Base-by-base conservation (phyloP, 2,888 invertebrate species). In the Boloria selene region DNA sequence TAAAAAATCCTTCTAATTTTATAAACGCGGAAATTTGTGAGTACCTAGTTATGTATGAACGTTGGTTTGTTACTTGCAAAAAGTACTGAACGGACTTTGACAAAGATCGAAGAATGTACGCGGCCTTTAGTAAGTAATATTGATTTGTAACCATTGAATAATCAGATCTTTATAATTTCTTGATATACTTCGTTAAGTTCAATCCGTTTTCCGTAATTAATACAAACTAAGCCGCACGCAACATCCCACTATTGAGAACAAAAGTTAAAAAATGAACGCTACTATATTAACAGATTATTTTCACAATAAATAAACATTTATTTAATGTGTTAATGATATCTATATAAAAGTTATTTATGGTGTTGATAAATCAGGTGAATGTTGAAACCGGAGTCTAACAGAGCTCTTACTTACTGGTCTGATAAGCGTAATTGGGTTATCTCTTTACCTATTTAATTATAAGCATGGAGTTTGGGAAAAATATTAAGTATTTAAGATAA, bases 371-470 rank as follows among this genome's bases (percentile, higher is more conserved):
- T 59, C 49, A 75, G 59, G 59, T 59, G 82, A 77, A 81, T 76
- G 82, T 79, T 82, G 83, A 72, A 79, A 65, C 72, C 72, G 66
- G 68, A 66, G 73, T 73, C 70, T 73, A 78, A 83, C 80, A 81
- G 80, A 79, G 80, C 79, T 77, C 80, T 80, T 81, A 78, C 82
- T 83, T 81, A 80, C 80, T 78, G 72, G 72, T 53, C 54, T 72
- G 87, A 89, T 88, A 88, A 87, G 77, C 64, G 68, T 79, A 87
- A 87, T 84, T 87, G 77, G 89, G 89, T 88, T 89, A 89, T 89
- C 77, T 67, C 66, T 73, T 66, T 81, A 79, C 80, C 79, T 84
- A 85, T 84, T 84, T 83, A 77, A 70, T 59, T 49, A 49, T n/a
- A 56, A 22, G 22, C 45, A n/a, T 38, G 7, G 7, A 7, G 45